Evolutionary conservation across 2,113 vertebrate species (phyloP), one percentile per base, ranked within the genome.

Genomic region (Ictalurus furcatus): DNA sequence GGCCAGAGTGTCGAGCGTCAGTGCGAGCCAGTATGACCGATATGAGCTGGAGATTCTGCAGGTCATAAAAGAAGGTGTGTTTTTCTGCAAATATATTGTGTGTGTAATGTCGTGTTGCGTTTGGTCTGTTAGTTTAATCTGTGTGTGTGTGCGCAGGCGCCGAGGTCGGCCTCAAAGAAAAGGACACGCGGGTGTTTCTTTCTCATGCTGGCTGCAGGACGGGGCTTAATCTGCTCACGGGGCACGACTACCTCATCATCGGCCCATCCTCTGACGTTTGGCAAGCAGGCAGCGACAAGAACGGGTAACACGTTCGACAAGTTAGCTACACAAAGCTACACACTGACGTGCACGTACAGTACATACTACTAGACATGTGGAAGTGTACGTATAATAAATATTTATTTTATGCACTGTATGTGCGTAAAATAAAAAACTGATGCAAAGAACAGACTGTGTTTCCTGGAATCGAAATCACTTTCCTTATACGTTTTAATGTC

Each of bases 1-100:
- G 93, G 94, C 95, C 37, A 92, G 92, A 90, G 92, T 96, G 61
- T 69, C 94, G 87, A 93, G 21, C 12, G 25, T 94, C 86, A 93
- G 0, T 58, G 82, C 87, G 86, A 94, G 94, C 79, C 95, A 95
- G 88, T 96, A 95, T 19, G 95, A 96, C 92, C 92, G 93, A 87
- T 96, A 95, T 2, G 94, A 96, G 84, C 73, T 96, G 94, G 92
- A 95, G 92, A 94, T 96, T 74, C 92, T 88, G 2, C 90, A 88
- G 83, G 87, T 95, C 16, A 93, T 96, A 69, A 96, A 96, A 90
- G 92, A 95, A 85, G 95, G 95, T 95, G 19, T 21, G 16, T 25
- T 17, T 71, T 6, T 21, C 14, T 65, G 2, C 17, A 11, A 56
- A 17, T 30, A 40, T 17, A 44, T 44, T 5, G 40, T 30, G 48